phyloP scores from a whole-genome alignment of 2,888 invertebrate genomes.

The Phymatocera aterrima region DNA sequence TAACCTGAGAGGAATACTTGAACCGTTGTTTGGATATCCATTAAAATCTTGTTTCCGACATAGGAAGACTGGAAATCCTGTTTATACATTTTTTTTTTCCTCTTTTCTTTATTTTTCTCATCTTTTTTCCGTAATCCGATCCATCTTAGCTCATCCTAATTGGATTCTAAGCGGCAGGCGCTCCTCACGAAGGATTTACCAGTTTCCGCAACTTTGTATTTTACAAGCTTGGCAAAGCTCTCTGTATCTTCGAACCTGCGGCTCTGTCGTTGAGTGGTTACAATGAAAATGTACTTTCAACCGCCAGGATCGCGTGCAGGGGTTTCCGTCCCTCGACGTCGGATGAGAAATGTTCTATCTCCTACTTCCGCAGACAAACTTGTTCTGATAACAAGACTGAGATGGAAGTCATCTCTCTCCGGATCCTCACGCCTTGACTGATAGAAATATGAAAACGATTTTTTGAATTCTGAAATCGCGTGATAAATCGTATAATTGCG shows the following conservation, averaged over 20 bases:
- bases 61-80: conserved; percentile 14
- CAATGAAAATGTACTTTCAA: conserved; percentile 42
- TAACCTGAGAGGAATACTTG: neutral
- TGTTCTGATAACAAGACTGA: neutral
- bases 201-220: conserved; percentile 46
- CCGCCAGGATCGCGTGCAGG: conserved; percentile 7
- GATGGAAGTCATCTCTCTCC: neutral
- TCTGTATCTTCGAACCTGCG: conserved; percentile 27
- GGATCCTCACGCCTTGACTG: neutral
- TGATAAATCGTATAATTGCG: neutral
- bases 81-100: conserved; percentile 4
- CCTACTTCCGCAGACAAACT: neutral
- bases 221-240: conserved; percentile 45
- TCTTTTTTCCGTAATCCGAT: conserved; percentile 42
- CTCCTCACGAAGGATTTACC: conserved; percentile 44
- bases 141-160: conserved; percentile 47
- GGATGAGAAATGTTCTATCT: conserved; percentile 13
- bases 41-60: conserved; percentile 25
- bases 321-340: neutral
- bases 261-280: conserved; percentile 38
- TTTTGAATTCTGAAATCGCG: neutral
- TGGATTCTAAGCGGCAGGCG: conserved; percentile 45
- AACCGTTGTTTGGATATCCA: neutral
- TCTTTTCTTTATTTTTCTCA: neutral
- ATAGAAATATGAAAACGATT: neutral